A percentile compares a stretch with the other conserved stretches of the same genome.
Conservation (phyloP, 2,888 invertebrate species). For the Trichogramma dendrolimi region DNA sequence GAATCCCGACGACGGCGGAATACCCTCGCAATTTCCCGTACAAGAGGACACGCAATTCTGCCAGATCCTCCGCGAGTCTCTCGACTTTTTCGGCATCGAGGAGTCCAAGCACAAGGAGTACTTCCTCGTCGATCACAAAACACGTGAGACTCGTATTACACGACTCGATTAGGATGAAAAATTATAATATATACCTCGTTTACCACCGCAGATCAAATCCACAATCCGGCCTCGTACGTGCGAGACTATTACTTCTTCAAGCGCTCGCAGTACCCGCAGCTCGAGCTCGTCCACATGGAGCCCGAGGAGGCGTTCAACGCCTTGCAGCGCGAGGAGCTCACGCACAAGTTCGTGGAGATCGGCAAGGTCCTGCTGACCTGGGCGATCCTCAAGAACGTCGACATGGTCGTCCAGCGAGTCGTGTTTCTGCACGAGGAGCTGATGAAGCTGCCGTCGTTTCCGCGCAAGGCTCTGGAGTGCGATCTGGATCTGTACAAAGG, state of each 20-base stretch:
- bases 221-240: conserved; percentile 91
- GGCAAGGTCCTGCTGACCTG: conserved; percentile 90
- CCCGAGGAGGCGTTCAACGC: conserved; percentile 86
- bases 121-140: conserved; percentile 96
- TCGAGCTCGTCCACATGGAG: conserved; percentile 89
- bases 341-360: conserved; percentile 93
- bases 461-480: conserved; percentile 94
- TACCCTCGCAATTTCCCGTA: conserved; percentile 97
- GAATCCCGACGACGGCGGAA: conserved; percentile 85
- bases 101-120: conserved; percentile 84
- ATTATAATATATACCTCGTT: conserved; percentile 3
- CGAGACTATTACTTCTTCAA: conserved; percentile 81
- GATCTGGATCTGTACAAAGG: conserved; percentile 89
- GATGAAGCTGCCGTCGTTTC: conserved; percentile 97
- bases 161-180: not conserved
- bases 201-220: conserved; percentile 79
- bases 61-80: conserved; percentile 88
- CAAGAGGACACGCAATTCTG: conserved; percentile 96
- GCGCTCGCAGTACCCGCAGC: conserved; percentile 94
- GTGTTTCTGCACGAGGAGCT: conserved; percentile 98
- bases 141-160: conserved; percentile 66
- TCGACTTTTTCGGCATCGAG: conserved; percentile 96
- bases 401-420: conserved; percentile 94
- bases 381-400: conserved; percentile 88
- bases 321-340: conserved; percentile 83